Evolutionary conservation across 1,140 invertebrate genomes (phyloP).

Genomic region (Eciton burchellii): DNA sequence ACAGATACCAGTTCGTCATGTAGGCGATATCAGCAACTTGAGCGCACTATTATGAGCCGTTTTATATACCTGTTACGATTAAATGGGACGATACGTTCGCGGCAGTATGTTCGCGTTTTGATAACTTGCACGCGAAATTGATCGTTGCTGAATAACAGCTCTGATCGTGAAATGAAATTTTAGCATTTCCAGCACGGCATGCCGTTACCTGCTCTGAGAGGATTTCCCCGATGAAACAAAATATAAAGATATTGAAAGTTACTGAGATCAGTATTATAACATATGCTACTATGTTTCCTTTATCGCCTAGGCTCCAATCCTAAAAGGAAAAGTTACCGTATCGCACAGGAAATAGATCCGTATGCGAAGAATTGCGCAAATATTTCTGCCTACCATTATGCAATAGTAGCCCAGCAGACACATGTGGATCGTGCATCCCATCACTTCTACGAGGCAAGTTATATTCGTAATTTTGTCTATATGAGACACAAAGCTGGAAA

Average conservation of each 20-base stretch:
- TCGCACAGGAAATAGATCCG: neutral
- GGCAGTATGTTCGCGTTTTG: neutral
- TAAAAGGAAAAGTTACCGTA: constrained; percentile 49
- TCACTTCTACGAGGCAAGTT: constrained; percentile 77
- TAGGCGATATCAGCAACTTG: constrained; percentile 69
- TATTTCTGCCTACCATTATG: constrained; percentile 70
- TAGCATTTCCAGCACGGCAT: neutral
- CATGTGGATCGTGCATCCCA: constrained; percentile 77
- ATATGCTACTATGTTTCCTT: constrained; percentile 42
- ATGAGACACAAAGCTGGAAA: constrained; percentile 72
- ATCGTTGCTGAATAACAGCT: constrained; percentile 11
- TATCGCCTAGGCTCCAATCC: constrained; percentile 68
- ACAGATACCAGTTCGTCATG: constrained; percentile 74
- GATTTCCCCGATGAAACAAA: constrained; percentile 76
- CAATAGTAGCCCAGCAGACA: constrained; percentile 79
- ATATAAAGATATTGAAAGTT: constrained; percentile 76
- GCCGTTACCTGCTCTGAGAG: constrained; percentile 72
- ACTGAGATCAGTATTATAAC: constrained; percentile 68
- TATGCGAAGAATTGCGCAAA: neutral
- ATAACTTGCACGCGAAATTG: constrained; percentile 1
- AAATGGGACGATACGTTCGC: constrained; percentile 20
- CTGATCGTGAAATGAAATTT: neutral
- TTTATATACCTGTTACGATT: constrained; percentile 41
- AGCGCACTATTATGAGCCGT: constrained; percentile 65
- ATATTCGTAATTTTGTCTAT: constrained; percentile 75